Percentiles rank a stretch among this genome's conserved stretches.
These are phyloP conservation scores for Cheirogaleus medius DNA, from an alignment of 2,113 vertebrate genomes.

Conservation along the genomic window DNA sequence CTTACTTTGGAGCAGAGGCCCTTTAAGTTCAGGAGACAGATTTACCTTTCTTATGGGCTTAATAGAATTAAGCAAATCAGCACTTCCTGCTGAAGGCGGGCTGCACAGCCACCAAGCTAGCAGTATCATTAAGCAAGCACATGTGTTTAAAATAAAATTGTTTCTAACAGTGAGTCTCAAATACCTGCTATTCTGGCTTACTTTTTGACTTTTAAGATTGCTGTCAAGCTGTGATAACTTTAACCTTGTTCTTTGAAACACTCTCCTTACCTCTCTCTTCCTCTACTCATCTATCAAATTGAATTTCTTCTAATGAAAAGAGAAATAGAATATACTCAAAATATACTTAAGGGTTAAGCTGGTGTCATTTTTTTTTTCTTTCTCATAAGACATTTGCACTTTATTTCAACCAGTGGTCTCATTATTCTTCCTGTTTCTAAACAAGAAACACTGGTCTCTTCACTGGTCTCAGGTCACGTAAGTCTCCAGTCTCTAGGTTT, in stretches of 20 bases:
- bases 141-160: slow-evolving; percentile 69
- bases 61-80: slow-evolving; percentile 85
- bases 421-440: background rate
- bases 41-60: slow-evolving; percentile 84
- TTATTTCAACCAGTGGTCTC: background rate
- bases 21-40: slow-evolving; percentile 81
- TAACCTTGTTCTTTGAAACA: slow-evolving; percentile 66
- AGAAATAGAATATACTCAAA: slow-evolving; percentile 55
- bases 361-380: slow-evolving; percentile 7
- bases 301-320: slow-evolving; percentile 55
- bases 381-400: slow-evolving; percentile 6
- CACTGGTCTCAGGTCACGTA: background rate
- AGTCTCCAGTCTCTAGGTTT: background rate
- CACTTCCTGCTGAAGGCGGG: slow-evolving; percentile 73
- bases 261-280: background rate
- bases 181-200: slow-evolving; percentile 38
- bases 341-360: slow-evolving; percentile 30
- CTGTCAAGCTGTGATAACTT: slow-evolving; percentile 59
- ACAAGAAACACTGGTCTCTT: background rate
- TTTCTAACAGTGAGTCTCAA: slow-evolving; percentile 65
- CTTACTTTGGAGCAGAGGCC: slow-evolving; percentile 81
- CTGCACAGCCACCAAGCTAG: slow-evolving; percentile 67
- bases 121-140: slow-evolving; percentile 65
- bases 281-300: slow-evolving; percentile 31
- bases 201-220: slow-evolving; percentile 69